Evolutionary conservation across 2,888 invertebrate species (phyloP).

Genomic region (Pachliopta kotzebuea): DNA sequence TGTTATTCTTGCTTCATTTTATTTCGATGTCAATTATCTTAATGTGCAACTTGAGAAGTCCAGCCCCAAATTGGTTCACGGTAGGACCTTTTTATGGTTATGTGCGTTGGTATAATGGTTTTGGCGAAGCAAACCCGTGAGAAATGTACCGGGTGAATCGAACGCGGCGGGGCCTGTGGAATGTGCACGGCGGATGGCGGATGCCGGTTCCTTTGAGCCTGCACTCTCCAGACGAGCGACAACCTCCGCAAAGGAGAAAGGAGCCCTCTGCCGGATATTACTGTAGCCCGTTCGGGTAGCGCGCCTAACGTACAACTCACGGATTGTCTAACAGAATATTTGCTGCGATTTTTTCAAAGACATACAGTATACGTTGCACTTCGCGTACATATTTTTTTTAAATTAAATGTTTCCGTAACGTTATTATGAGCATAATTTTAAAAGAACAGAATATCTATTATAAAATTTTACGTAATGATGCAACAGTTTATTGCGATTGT

Average conservation of each 20-base stretch:
- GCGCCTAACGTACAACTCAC: conserved; percentile 33
- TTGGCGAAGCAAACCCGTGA: conserved; percentile 78
- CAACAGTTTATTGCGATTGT: conserved; percentile 12
- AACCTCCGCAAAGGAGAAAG: conserved; percentile 66
- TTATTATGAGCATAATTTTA: no score
- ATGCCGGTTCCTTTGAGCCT: conserved; percentile 77
- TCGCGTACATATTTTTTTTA: no score
- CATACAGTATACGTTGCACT: no score
- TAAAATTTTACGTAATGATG: no score
- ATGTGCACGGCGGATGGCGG: conserved; percentile 72
- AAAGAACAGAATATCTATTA: no score
- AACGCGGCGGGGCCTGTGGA: conserved; percentile 62
- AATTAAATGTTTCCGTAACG: no score
- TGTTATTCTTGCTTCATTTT: conserved; percentile 36
- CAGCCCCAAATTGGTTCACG: conserved; percentile 45
- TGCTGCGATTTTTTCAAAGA: not conserved
- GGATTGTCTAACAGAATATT: conserved; percentile 27
- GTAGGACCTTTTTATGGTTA: conserved; percentile 44
- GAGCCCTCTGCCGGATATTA: conserved; percentile 58
- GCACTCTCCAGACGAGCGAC: conserved; percentile 65
- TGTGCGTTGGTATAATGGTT: conserved; percentile 57
- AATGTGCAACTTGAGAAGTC: conserved; percentile 40
- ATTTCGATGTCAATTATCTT: conserved; percentile 42
- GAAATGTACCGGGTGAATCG: conserved; percentile 74
- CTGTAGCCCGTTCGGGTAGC: conserved; percentile 43